Evolutionary conservation across 2,113 vertebrate species (phyloP).

Genomic region (Hippocampus mohnikei): DNA sequence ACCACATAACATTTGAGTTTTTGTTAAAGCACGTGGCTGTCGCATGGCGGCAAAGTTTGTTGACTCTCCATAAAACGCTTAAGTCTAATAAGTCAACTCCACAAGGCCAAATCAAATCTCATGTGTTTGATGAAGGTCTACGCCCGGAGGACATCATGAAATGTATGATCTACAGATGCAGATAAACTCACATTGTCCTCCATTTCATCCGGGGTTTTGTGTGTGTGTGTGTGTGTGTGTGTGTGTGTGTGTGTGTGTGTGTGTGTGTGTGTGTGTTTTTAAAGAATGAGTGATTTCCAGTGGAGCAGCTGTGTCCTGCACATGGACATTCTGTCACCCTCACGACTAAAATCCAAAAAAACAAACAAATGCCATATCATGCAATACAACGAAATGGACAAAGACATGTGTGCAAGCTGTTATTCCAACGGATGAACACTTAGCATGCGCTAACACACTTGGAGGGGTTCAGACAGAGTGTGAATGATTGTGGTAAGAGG

Average conservation of each 20-base stretch:
- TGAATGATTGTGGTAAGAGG: slow-evolving; percentile 62
- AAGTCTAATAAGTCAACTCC: neutral
- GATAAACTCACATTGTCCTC: neutral
- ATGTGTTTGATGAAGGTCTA: neutral
- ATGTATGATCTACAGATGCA: neutral
- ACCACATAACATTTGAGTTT: neutral
- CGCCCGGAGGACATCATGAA: neutral
- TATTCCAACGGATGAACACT: slow-evolving; percentile 64
- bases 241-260: no score
- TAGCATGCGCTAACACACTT: slow-evolving; percentile 55
- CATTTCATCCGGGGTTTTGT: neutral
- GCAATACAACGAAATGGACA: slow-evolving; percentile 58
- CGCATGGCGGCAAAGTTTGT: neutral
- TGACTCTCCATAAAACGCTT: neutral
- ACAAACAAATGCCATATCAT: neutral
- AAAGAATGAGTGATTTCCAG: neutral
- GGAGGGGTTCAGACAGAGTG: slow-evolving; percentile 47
- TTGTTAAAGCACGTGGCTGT: neutral
- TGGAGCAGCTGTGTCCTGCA: slow-evolving; percentile 2
- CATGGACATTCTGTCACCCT: neutral
- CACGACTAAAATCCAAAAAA: neutral
- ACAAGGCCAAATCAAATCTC: neutral
- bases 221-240: no score
- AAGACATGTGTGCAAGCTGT: slow-evolving; percentile 77
- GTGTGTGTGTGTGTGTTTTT: no score